Base-by-base conservation (phyloP, 2,888 invertebrate genomes). In the Petrolisthes manimaculis region DNA sequence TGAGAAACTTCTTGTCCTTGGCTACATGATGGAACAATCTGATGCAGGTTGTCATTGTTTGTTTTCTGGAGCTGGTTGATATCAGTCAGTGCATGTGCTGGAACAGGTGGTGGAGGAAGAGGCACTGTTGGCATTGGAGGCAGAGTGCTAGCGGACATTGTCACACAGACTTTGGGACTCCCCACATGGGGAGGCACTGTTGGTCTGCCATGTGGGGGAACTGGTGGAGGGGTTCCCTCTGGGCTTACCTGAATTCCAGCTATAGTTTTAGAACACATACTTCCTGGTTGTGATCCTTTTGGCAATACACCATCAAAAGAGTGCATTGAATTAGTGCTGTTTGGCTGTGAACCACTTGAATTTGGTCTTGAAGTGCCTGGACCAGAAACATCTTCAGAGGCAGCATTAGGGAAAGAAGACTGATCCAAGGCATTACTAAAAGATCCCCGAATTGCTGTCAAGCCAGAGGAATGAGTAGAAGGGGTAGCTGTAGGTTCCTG, bases 121-220 rank as follows among this genome's bases (percentile, higher is more conserved):
- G 84, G 89, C 79, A 80, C 80, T 18, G 77, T 87, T 51, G 84
- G 83, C 21, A 82, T 77, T n/a, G 90, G 89, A 53, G 90, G 89
- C 18, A 89, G 55, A 37, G 86, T 61, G 74, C 53, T n/a, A 4
- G 69, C 78, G 12, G 78, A 67, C n/a, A 24, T 67, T 61, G 4
- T 86, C 21, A 37, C 37, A 37, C 37, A 37, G 37, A 37, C 37
- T 21, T 84, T 80, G 56, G 80, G 79, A 53, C 82, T 80, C 67
- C 79, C 77, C 71, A 84, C 55, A 53, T 88, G 89, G 5, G 83
- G 84, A 8, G 87, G 87, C 78, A 85, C 83, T 6, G 78, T 37
- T 8, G 87, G 85, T 5, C 89, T 81, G 51, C 89, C 88, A 81
- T 90, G 90, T 14, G 90, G 90, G 53, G 90, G 90, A 61, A 90